Conservation (phyloP, 2,888 invertebrate genomes). For the Polydrusus pterygomalis region DNA sequence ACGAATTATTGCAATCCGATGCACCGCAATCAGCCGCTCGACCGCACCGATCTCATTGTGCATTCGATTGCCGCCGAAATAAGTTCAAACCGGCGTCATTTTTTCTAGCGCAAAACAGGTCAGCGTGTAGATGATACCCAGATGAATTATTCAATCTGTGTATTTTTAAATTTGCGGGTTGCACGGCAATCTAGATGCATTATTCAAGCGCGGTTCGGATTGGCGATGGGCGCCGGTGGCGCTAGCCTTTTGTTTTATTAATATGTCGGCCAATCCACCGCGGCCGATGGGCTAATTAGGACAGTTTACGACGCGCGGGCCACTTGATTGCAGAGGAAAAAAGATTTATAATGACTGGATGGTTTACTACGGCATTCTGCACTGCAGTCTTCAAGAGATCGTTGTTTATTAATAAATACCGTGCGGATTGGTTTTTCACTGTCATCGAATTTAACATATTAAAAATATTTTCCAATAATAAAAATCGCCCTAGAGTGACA, state of each 20-base stretch:
- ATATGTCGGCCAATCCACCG: slow-evolving; percentile 16
- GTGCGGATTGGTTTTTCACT: no score
- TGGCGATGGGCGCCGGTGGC: slow-evolving; percentile 22
- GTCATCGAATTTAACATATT: no score
- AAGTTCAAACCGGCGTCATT: slow-evolving; percentile 14
- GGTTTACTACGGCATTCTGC: slow-evolving; percentile 2
- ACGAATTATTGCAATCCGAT: neutral
- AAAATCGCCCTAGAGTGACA: no score
- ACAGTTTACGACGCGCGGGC: neutral
- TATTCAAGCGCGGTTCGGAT: slow-evolving; percentile 9
- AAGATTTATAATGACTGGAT: slow-evolving; percentile 14
- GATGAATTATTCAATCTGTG: slow-evolving; percentile 27
- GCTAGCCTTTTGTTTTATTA: slow-evolving; percentile 23
- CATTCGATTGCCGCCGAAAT: neutral
- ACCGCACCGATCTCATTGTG: slow-evolving; percentile 1
- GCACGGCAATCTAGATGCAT: slow-evolving; percentile 13
- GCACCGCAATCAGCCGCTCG: neutral
- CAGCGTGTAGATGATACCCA: slow-evolving; percentile 8
- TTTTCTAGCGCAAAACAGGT: slow-evolving; percentile 20
- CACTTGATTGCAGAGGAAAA: neutral
- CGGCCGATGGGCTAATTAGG: slow-evolving; percentile 15
- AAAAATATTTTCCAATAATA: no score
- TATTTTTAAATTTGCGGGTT: slow-evolving; percentile 24
- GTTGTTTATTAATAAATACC: no score
- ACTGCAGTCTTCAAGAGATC: neutral